Base-by-base conservation (phyloP, 2,113 vertebrate species). In the Oncorhynchus tshawytscha region DNA sequence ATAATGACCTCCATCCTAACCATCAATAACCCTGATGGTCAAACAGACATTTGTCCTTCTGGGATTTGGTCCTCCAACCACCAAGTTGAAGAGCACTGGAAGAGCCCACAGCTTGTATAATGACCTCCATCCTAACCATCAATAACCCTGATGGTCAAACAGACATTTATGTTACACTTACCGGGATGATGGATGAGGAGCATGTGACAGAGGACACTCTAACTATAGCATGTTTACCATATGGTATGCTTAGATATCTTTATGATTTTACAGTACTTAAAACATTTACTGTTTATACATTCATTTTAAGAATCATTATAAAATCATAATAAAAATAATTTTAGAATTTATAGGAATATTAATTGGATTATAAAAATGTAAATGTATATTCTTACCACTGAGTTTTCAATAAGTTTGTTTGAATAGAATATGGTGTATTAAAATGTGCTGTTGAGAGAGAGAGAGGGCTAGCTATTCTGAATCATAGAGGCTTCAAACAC, bases 91-190 rank as follows among this genome's bases (percentile, higher is more conserved):
- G 88, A 87, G 81, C 84, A 80, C 11, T 34, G 77, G 71, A 88
- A 85, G 86, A 89, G 77, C 86, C 80, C 89, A 82, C 89, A 90
- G 91, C 91, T 81, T 89, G 87, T 88, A 89, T 90, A 92, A 92
- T 88, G 90, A 89, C 81, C 82, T 77, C 88, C 83, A 83, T 87
- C 90, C 85, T 82, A 83, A 75, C 82, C 88, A 92, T 93, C 91
- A 91, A 93, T 93, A 93, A 93, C 87, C 79, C 59, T 91, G 90
- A 91, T 92, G 88, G 87, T 86, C 80, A 85, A 80, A 73, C 65
- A 81, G 91, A 91, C 88, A 78, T 90, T 91, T 85, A 91, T 90
- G 89, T 85, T 90, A 88, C 86, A 91, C 84, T 85, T 89, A 88
- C 78, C 49, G 79, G 76, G 70, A 88, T 87, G 88, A 92, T 48